Evolutionary conservation across 2,797 vertebrate species (phyloP), one percentile per base, ranked within the genome.

Genomic region (Vespertilio murinus): DNA sequence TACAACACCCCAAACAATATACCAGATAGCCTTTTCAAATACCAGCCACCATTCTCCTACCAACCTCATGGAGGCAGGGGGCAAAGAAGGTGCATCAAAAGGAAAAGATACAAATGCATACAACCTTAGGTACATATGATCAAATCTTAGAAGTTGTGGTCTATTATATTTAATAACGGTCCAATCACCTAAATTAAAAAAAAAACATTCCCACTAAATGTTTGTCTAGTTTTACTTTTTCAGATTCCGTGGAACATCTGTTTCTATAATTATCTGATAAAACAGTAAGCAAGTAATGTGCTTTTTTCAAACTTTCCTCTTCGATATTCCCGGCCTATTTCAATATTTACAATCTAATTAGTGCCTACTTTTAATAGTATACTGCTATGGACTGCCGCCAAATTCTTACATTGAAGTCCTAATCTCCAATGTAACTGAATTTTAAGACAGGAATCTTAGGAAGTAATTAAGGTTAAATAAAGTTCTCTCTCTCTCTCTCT

Each of bases 1-100:
- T 1, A 92, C 35, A 86, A 61, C 74, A 83, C 95, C 25, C 95
- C 54, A 92, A 92, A 94, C 82, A 93, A 75, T 47, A 91, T 9
- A 8, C 7, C 54, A 82, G 71, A 49, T 17, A 22, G 30, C 14
- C 71, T 17, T 61, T 12, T 35, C n/a, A 28, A 85, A 79, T 8
- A 1, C 22, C 40, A 61, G 2, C 40, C 38, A 25, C 59, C 30
- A 12, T 16, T 9, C 67, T 61, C 49, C 78, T 8, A 18, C 82
- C 40, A 42, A 75, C 18, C 38, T 25, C 8, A 30, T 8, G 12
- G 16, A 17, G 11, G 12, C 20, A 17, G 11, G 14, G 3, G 1
- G 40, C 8, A 9, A 16, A 6, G 61, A 33, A n/a, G 33, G 25
- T 77, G 22, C 6, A 35, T 33, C 84, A 40, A 45, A 18, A 40